These are phyloP conservation scores for Drosophila arizonae DNA, from an alignment of 1,140 invertebrate species.

Conservation along the genomic window DNA sequence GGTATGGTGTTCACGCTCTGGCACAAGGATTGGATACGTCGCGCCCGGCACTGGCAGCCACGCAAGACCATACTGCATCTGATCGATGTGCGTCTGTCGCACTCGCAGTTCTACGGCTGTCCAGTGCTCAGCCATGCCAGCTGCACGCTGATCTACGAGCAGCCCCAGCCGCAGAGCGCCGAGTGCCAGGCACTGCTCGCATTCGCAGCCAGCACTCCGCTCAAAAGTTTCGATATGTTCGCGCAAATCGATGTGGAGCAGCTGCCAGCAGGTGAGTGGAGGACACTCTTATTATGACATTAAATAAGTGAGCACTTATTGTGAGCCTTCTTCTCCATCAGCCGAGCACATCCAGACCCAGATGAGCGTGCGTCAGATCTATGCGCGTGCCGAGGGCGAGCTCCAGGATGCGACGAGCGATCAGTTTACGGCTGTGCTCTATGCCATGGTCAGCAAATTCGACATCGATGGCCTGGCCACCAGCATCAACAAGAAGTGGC, in stretches of 20 bases:
- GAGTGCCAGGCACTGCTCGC: slow-evolving; percentile 42
- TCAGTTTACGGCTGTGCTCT: slow-evolving; percentile 84
- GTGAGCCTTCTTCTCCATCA: slow-evolving; percentile 31
- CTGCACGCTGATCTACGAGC: slow-evolving; percentile 83
- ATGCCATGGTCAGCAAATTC: slow-evolving; percentile 83
- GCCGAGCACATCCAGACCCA: slow-evolving; percentile 82
- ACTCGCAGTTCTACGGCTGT: slow-evolving; percentile 76
- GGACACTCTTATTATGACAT: neutral
- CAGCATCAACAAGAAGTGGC: slow-evolving; percentile 67
- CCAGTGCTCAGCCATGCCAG: slow-evolving; percentile 66
- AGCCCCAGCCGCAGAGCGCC: slow-evolving; percentile 62
- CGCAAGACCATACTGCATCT: slow-evolving; percentile 83
- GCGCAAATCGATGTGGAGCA: slow-evolving; percentile 33
- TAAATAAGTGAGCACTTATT: neutral
- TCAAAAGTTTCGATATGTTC: slow-evolving; percentile 41
- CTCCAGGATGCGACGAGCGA: slow-evolving; percentile 68
- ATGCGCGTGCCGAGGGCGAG: slow-evolving; percentile 80
- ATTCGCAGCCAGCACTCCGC: slow-evolving; percentile 43
- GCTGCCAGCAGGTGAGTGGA: slow-evolving; percentile 50
- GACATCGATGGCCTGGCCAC: slow-evolving; percentile 83
- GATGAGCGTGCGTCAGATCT: slow-evolving; percentile 84
- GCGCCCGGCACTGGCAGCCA: slow-evolving; percentile 81
- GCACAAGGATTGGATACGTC: slow-evolving; percentile 82
- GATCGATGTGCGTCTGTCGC: slow-evolving; percentile 83
- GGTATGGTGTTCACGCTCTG: slow-evolving; percentile 83